Base-by-base conservation (phyloP, 30 jellyfish, hydroid and myxozoan genomes). In the Turritopsis dohrnii region DNA sequence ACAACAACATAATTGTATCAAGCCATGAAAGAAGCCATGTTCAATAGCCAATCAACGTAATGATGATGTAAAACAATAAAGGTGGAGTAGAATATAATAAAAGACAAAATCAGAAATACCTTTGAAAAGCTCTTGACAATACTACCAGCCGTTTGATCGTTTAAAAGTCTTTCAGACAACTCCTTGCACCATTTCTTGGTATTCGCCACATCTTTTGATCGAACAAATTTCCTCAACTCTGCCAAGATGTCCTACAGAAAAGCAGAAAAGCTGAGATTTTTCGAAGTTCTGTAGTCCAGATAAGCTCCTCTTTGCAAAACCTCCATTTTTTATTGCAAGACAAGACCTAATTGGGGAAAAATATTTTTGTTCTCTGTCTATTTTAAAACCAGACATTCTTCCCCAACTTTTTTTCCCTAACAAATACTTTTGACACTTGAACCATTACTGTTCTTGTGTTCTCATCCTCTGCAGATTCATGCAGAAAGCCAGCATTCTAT, bases 181-280 rank as follows among this genome's bases (percentile, higher is more conserved):
- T 65, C 52, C 29, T 27, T 54, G 52, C 65, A 80, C 52, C 82
- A 80, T 65, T 22, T 22, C 28, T 16, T 17, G 28, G 52, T 52
- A n/a, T 74, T 74, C 0, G 16, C 65, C n/a, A 16, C 16, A 29
- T 74, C 60, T 30, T 29, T 74, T 74, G 52, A n/a, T 0, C 17
- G 24, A 18, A 80, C 83, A 26, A 31, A 26, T 28, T 24, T 30
- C 20, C 1, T 65, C 52, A 80, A 26, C 65, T 80, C 83, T 21
- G 54, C 84, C 18, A 80, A 16, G 5, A 8, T 4, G 28, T 80
- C 87, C 87, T 80, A 28, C 60, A 41, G 60, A 41, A 41, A 41
- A 41, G 60, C 5, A 41, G 9, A 13, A 41, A 41, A 41, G 60
- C 60, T 3, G 60, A 41, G 13, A 41, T 5, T 41, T 41, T 41